Evolutionary conservation across 2,797 vertebrate species (phyloP), one percentile per base, ranked within the genome.

Genomic region (Gymnoscopelus braueri): DNA sequence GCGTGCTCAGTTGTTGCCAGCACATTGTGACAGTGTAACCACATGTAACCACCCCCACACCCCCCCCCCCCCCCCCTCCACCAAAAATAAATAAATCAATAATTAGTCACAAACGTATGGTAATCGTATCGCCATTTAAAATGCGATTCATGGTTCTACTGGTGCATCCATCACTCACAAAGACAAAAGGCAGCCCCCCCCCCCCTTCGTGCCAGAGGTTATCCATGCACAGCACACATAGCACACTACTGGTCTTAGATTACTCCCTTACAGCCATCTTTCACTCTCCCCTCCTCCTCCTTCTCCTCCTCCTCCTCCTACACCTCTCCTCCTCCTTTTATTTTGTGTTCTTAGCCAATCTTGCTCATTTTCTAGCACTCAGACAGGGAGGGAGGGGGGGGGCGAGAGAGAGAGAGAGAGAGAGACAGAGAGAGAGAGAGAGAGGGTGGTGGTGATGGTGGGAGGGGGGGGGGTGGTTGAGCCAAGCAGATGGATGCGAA

Each of bases 401-500:
- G 2, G 26, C 2, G 26, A 29, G 26, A 29, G 26, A 29, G 26
- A 29, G 26, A 29, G 26, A 29, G 26, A 29, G 26, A 29, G 26
- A 75, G 14, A 12, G 29, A 14, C 23, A 47, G 8, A 8, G 44
- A 44, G 39, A 15, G 74, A 58, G 55, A 75, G 10, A 5, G 44
- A 54, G 29, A 69, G 74, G 68, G 0, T 67, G 79, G 68, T 71
- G 39, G 8, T 44, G 39, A 44, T 51, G 59, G 76, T 7, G n/a
- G n/a, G 15, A 12, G 39, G 3, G 10, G 39, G 53, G 29, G 71
- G 74, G 68, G 0, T 65, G 78, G 68, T 69, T 44, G 81, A 84
- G 80, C 74, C 92, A 94, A 96, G 95, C 97, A 99, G 95, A 97
- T 95, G 95, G 96, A 96, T 96, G 95, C 92, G 95, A 96, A 97